phyloP scores from a whole-genome alignment of 2,888 invertebrate genomes.

The Mesodorylaimus sp. region DNA sequence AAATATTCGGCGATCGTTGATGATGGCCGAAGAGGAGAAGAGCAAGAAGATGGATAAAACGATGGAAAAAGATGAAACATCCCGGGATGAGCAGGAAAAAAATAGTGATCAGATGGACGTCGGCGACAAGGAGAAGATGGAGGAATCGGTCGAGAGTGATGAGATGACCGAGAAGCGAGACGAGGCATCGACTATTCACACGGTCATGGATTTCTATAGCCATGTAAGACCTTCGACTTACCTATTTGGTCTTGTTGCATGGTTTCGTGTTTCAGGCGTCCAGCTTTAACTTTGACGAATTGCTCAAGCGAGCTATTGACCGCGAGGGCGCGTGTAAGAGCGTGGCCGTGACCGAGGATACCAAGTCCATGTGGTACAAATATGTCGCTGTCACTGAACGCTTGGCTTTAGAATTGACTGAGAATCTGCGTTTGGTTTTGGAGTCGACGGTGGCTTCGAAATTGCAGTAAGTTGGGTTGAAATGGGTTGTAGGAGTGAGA shows the following conservation, averaged over 20 bases:
- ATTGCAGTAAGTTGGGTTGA: conserved; percentile 41
- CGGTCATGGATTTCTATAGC: conserved; percentile 9
- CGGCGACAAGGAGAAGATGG: no score
- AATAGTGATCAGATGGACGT: no score
- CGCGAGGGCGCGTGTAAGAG: no score
- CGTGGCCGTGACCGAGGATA: background rate
- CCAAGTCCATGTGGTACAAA: background rate
- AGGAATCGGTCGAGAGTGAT: no score
- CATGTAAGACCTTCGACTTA: no score
- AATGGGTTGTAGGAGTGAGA: no score
- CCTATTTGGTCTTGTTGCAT: no score
- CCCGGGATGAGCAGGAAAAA: no score
- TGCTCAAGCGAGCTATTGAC: no score
- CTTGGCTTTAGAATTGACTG: conserved; percentile 67
- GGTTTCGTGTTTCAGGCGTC: no score
- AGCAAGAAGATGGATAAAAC: background rate
- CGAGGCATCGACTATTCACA: conserved; percentile 10
- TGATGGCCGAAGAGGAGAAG: background rate
- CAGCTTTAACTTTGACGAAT: no score
- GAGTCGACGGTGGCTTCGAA: conserved; percentile 85
- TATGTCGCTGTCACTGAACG: conserved; percentile 8
- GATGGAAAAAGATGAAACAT: background rate
- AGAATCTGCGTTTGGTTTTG: conserved; percentile 73
- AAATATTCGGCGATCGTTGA: background rate
- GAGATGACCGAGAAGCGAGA: background rate